Conservation (phyloP, 2,113 vertebrate species). For the Phyllopteryx taeniolatus region DNA sequence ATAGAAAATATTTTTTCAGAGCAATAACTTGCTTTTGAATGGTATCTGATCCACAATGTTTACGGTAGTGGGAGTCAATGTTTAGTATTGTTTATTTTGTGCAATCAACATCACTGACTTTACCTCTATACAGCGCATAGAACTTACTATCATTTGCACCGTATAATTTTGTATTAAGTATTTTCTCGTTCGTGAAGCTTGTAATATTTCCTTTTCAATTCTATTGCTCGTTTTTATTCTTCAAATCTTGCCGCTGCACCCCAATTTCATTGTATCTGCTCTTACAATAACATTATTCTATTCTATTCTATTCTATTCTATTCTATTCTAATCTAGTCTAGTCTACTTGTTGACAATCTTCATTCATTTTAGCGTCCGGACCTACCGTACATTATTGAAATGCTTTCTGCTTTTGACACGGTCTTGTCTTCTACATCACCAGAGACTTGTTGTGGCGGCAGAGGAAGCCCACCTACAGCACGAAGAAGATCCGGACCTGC, state of each 20-base stretch:
- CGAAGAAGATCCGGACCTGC: constrained; percentile 89
- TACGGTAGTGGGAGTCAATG: neutral
- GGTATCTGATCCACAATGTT: neutral
- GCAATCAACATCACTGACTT: neutral
- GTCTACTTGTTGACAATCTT: neutral
- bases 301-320: no score
- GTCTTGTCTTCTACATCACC: constrained; percentile 15
- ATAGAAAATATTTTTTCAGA: no score
- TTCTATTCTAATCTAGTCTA: no score
- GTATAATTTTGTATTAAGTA: neutral
- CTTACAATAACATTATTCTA: no score
- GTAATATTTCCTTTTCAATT: neutral
- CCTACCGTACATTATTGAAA: no score
- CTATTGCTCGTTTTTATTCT: neutral
- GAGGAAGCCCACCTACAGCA: constrained; percentile 96
- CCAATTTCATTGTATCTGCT: no score
- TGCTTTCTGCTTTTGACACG: neutral
- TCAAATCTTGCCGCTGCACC: no score
- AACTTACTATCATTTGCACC: no score
- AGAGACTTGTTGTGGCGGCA: constrained; percentile 95
- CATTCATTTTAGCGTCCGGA: neutral
- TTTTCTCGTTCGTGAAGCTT: no score
- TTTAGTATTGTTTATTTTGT: neutral
- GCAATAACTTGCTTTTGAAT: neutral
- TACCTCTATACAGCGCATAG: no score